These are phyloP conservation scores for Zygaena filipendulae DNA, from an alignment of 2,888 invertebrate genomes.

Conservation along the genomic window DNA sequence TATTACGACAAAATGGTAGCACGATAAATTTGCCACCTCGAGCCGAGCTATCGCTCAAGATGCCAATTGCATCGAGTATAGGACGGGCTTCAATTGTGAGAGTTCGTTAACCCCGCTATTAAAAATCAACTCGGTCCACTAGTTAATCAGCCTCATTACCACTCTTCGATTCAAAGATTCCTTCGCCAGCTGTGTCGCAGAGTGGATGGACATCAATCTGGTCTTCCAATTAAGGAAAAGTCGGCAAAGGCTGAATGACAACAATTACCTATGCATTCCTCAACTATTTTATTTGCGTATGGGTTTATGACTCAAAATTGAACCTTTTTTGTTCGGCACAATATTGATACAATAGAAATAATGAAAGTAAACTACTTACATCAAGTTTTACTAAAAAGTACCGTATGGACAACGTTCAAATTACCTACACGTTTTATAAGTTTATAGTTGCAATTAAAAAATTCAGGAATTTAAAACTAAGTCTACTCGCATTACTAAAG, in stretches of 20 bases:
- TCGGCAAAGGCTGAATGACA: conserved; percentile 8
- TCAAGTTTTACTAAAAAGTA: not conserved
- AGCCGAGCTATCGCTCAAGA: too few species aligned
- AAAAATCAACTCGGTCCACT: not conserved
- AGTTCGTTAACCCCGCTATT: not conserved
- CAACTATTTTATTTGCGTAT: conserved; percentile 19
- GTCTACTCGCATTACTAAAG: too few species aligned
- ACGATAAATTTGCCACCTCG: too few species aligned
- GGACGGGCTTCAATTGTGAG: too few species aligned
- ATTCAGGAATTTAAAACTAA: too few species aligned
- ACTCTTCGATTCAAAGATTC: conserved; percentile 25
- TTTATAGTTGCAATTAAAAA: too few species aligned
- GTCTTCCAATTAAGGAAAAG: conserved; percentile 17
- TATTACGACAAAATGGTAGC: too few species aligned
- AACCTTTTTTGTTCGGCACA: not conserved
- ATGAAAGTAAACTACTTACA: too few species aligned
- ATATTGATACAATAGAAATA: too few species aligned
- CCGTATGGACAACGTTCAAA: not conserved
- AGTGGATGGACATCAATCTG: conserved; percentile 22
- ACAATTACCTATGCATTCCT: conserved; percentile 22
- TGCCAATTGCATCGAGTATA: too few species aligned
- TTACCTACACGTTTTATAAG: not conserved
- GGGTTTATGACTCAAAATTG: not conserved
- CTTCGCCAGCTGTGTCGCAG: conserved; percentile 12
- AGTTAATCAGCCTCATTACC: conserved; percentile 26